Conservation (phyloP, 2,797 vertebrate species). For the Caiman crocodilus region DNA sequence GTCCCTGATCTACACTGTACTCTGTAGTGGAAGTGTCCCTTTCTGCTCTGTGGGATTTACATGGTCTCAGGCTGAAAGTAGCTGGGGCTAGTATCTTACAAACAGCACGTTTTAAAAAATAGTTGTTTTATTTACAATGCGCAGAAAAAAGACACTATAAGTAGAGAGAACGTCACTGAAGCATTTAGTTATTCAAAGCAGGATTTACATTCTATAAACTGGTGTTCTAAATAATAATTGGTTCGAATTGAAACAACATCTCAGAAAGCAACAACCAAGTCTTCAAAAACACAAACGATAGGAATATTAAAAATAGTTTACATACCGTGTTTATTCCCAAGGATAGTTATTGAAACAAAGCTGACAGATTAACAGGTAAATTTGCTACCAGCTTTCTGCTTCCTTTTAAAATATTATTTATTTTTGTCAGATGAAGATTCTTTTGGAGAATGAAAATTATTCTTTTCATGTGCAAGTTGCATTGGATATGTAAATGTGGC, state of each 20-base stretch:
- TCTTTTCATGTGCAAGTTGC: background rate
- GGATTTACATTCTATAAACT: background rate
- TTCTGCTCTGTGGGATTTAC: background rate
- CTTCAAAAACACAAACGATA: slow-evolving; percentile 15
- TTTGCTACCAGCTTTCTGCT: background rate
- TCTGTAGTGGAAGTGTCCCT: background rate
- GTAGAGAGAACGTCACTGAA: background rate
- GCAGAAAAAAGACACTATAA: background rate
- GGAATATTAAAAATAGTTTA: background rate
- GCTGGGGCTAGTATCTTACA: background rate
- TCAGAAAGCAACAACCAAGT: slow-evolving; percentile 12
- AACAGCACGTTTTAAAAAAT: background rate
- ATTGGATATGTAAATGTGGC: slow-evolving; percentile 17
- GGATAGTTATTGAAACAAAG: background rate
- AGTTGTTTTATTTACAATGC: background rate
- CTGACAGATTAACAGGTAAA: background rate
- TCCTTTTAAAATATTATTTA: slow-evolving; percentile 20
- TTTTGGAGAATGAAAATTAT: background rate
- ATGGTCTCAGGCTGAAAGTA: background rate
- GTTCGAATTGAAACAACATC: background rate
- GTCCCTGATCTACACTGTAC: background rate
- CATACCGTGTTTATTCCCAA: slow-evolving; percentile 12
- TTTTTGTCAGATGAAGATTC: background rate
- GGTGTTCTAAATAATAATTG: slow-evolving; percentile 10
- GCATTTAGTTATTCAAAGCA: slow-evolving; percentile 15